Conservation (phyloP, 2,797 vertebrate genomes). For the Uromys caudimaculatus region DNA sequence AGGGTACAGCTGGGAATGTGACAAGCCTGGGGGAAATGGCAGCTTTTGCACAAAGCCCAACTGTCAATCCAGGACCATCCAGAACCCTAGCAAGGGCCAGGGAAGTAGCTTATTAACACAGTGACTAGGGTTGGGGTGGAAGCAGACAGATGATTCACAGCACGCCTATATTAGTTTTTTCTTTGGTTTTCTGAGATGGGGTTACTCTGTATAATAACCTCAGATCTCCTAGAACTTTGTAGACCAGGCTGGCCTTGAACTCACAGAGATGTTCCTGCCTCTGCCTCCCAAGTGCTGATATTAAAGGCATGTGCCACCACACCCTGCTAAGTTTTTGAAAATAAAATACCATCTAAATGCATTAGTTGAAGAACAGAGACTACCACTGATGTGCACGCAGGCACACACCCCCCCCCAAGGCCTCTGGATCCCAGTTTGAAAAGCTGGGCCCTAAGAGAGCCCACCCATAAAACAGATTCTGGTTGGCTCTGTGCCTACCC, state of each 20-base stretch:
- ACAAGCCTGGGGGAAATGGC: neutral
- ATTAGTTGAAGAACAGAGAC: neutral
- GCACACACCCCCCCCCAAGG: no score
- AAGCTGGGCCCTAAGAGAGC: neutral
- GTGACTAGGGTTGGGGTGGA: neutral
- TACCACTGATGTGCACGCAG: no score
- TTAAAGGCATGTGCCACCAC: neutral
- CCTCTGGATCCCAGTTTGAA: neutral
- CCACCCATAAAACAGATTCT: neutral
- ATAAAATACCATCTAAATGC: constrained; percentile 34
- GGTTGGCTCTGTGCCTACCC: neutral
- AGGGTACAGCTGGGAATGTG: neutral
- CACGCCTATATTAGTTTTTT: neutral
- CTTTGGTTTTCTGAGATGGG: neutral
- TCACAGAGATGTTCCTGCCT: neutral
- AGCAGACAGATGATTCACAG: neutral
- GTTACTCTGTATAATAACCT: neutral
- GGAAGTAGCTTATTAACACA: neutral
- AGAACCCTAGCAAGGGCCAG: neutral
- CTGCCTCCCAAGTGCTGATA: neutral
- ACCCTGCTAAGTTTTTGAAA: neutral
- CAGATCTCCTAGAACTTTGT: neutral
- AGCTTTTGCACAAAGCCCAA: neutral
- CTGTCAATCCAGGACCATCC: neutral
- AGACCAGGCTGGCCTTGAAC: neutral